Base-by-base conservation (phyloP, 2,113 vertebrate genomes). In the Eptatretus burgeri region DNA sequence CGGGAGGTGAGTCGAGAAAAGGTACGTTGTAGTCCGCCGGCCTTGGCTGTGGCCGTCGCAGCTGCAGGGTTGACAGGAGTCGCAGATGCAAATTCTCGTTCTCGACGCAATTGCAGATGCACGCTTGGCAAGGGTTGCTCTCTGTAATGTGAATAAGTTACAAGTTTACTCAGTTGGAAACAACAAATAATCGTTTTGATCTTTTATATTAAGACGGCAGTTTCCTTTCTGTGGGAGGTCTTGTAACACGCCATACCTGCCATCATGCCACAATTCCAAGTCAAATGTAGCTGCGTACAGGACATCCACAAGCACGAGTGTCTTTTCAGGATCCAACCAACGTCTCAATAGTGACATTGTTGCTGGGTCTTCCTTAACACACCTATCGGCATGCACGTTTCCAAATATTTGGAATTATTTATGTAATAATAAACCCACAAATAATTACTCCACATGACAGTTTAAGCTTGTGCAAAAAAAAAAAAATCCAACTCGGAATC, bases 341-440 rank as follows among this genome's bases (percentile, higher is more conserved):
- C 91, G 78, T 76, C 95, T 89, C 8, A 98, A 79, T 70, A 98
- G 72, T 68, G 91, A 98, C 91, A 98, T 98, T 1, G 91, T 98
- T 63, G 91, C 89, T 10, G 91, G 91, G 68, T 98, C 91, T 75
- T 98, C 91, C 69, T 98, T 98, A 72, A 98, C 74, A 80, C 91
- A 98, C 91, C 91, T 98, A 69, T 51, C 63, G n/a, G 19, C 56
- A 60, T 12, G n/a, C n/a, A 60, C 12, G 56, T 41, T 5, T 41
- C 27, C 27, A 41, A 41, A 41, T 41, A 41, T 41, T 41, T 41
- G 27, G 27, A 41, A 41, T 41, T 41, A 41, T 3, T 41, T 3
- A 41, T 41, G 27, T 3, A 41, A 41, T 41, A 7, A 41, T 41
- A 3, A 41, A 41, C 27, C 27, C 27, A 41, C 27, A 41, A 41